Conservation (phyloP, 2,888 invertebrate species). For the Torymus auratus region DNA sequence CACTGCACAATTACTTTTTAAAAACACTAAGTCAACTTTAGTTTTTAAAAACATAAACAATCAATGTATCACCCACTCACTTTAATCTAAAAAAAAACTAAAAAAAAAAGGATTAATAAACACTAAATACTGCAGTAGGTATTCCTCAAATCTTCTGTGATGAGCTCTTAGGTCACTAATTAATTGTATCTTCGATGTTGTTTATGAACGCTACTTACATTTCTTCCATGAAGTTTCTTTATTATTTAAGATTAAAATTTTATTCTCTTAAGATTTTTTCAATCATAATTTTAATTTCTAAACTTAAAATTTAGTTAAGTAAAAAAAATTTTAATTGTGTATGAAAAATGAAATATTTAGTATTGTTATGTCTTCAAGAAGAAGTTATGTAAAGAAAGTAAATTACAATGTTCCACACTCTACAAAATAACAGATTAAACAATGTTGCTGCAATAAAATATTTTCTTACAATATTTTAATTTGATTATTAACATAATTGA, state of each 20-base stretch:
- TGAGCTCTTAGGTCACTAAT: neutral
- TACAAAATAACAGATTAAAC: constrained; percentile 37
- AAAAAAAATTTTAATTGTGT: neutral
- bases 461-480: neutral
- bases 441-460: neutral
- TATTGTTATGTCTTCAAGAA: neutral
- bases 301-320: neutral
- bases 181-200: constrained; percentile 15
- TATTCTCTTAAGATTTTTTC: too few relatives aligned
- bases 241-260: neutral
- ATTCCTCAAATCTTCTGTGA: neutral
- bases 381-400: constrained; percentile 1
- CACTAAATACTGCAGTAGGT: too few relatives aligned
- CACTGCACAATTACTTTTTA: too few relatives aligned
- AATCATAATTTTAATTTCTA: neutral
- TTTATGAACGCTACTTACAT: neutral
- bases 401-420: neutral
- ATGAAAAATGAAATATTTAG: too few relatives aligned
- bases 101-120: too few relatives aligned
- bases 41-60: too few relatives aligned
- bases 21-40: too few relatives aligned
- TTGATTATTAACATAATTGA: too few relatives aligned
- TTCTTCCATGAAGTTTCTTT: constrained; percentile 16
- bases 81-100: too few relatives aligned
- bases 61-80: too few relatives aligned